A percentile compares a stretch with the other conserved stretches of the same genome.
Evolutionary conservation across 2,113 vertebrate species (phyloP).

Genomic region (Ochotona princeps): DNA sequence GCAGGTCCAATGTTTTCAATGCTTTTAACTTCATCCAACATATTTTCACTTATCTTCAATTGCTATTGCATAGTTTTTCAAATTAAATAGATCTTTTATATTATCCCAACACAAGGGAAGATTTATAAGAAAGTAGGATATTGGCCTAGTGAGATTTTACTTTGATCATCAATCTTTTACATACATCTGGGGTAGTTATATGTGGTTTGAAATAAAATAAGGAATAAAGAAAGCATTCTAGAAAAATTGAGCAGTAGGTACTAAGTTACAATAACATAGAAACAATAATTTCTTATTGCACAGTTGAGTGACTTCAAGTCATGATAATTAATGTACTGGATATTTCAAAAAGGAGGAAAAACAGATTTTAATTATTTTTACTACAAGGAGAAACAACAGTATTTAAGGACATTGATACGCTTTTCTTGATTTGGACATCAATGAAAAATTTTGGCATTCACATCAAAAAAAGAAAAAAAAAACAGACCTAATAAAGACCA

Average conservation of each 20-base stretch:
- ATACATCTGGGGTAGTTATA: not conserved
- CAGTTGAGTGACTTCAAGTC: too few relatives aligned
- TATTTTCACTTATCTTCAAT: not conserved
- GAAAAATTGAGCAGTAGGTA: not conserved
- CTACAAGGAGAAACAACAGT: not conserved
- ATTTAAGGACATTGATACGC: too few relatives aligned
- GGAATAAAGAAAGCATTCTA: not conserved
- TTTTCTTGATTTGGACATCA: too few relatives aligned
- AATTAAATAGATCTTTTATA: not conserved
- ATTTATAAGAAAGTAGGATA: not conserved
- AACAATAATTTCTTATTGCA: too few relatives aligned
- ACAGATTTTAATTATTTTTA: too few relatives aligned
- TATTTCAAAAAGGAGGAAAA: too few relatives aligned
- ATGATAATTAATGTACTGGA: too few relatives aligned
- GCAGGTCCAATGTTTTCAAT: not conserved
- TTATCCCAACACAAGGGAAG: not conserved
- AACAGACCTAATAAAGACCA: not conserved
- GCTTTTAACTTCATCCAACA: not conserved
- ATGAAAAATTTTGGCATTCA: too few relatives aligned
- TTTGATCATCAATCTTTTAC: not conserved
- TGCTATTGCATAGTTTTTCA: not conserved
- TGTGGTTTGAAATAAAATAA: constrained; percentile 37
- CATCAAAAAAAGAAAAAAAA: too few relatives aligned
- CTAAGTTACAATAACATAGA: too few relatives aligned
- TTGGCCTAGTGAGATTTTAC: not conserved